Base-by-base conservation (phyloP, 2,113 vertebrate species). In the Noturus placidus region DNA sequence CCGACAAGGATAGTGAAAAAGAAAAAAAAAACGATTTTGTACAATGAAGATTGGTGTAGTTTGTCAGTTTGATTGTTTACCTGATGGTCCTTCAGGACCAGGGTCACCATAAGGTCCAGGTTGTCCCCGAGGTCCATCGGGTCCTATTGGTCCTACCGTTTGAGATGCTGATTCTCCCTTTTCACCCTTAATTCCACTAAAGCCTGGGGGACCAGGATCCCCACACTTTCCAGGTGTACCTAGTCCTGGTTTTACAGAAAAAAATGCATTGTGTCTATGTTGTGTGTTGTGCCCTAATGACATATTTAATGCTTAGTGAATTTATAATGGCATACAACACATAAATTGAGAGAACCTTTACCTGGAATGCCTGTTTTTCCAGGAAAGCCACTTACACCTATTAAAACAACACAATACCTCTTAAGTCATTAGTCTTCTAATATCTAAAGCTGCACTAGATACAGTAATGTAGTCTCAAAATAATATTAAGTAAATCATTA, bases 321-420 rank as follows among this genome's bases (percentile, higher is more conserved):
- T 77, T 27, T 84, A 20, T 74, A 7, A 27, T 54, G 5, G 30
- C 11, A 5, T 33, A 14, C 0, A 22, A 25, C 25, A 65, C 7
- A 2, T 80, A 70, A 72, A 77, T 4, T 38, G 10, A 19, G 70
- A 67, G 56, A 10, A 14, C 14, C 13, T 50, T 38, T 93, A 96
- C 95, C 95, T 94, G 82, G 80, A 27, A 77, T 8, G 1, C 95
- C 95, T 38, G 74, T 61, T 27, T 82, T 4, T 79, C 95, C 95
- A 3, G 93, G 93, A 89, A 93, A 93, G 11, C 95, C 95, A n/a
- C 87, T 82, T 15, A 91, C 17, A 87, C 95, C 95, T 96, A 87
- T 63, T 90, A 87, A 81, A 83, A 56, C 61, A n/a, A 50, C 8
- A 57, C 42, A 74, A 52, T 5, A 70, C 4, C 15, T 54, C 61